Conservation (phyloP, 2,888 invertebrate genomes). For the Cetonia aurata region DNA sequence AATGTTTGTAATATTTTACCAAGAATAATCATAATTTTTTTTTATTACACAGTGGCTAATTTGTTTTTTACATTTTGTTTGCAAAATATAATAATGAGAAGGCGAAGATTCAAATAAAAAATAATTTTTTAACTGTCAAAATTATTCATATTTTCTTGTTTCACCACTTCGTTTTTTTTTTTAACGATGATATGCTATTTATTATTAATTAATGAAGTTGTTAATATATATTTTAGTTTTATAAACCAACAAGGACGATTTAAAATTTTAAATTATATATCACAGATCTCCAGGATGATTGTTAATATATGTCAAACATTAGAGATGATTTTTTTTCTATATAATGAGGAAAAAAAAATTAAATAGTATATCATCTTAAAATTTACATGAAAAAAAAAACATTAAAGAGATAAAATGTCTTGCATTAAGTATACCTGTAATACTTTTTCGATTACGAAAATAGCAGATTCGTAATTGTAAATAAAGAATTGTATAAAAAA, state of each 20-base stretch:
- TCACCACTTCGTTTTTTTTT: background rate
- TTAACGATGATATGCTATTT: constrained; percentile 26
- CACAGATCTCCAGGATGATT: constrained; percentile 18
- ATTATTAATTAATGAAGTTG: background rate
- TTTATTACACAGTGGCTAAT: constrained; percentile 22
- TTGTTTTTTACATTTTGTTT: constrained; percentile 3
- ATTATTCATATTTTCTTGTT: constrained; percentile 43
- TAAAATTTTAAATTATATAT: constrained; percentile 2
- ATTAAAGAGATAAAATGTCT: background rate
- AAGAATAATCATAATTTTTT: background rate
- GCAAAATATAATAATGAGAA: background rate
- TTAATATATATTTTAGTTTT: constrained; percentile 15
- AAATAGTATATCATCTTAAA: background rate
- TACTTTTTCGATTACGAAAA: background rate
- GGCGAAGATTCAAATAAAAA: constrained; percentile 32
- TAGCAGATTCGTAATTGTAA: no score
- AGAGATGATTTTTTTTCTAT: no score
- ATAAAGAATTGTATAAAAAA: background rate
- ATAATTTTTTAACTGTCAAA: constrained; percentile 36
- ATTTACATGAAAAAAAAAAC: background rate
- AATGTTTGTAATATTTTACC: background rate
- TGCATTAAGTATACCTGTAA: background rate
- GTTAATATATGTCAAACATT: no score
- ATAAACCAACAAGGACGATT: constrained; percentile 5
- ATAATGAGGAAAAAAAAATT: background rate